Base-by-base conservation (phyloP, 37 sponge, comb jelly and placozoan species). In the Sycon ciliatum region DNA sequence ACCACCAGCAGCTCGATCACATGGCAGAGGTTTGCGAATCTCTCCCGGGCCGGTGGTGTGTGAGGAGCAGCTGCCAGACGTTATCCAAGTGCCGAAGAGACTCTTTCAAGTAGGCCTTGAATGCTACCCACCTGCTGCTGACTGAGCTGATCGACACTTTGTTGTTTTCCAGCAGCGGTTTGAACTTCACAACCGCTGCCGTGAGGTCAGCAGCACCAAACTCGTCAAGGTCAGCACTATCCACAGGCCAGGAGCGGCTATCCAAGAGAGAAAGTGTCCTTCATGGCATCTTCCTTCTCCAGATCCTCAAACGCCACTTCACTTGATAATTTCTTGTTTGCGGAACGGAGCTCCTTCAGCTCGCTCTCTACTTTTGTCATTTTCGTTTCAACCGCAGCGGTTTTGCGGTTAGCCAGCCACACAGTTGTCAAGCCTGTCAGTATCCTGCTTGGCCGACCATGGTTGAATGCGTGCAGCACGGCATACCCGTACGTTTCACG, bases 281-380 rank as follows among this genome's bases (percentile, higher is more conserved):
- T 71, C 62, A 71, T 61, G 64, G 49, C 31, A 38, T 57, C 58
- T 27, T 27, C 26, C 38, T 33, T 49, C 37, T 67, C 32, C 23
- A 71, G 63, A 32, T 71, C 73, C 38, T 71, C 63, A 53, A 71
- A 61, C 65, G 20, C n/a, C n/a, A n/a, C n/a, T n/a, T n/a, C n/a
- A n/a, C n/a, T n/a, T n/a, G n/a, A n/a, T n/a, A n/a, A n/a, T n/a
- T n/a, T n/a, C n/a, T n/a, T n/a, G n/a, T n/a, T n/a, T n/a, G n/a
- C n/a, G n/a, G n/a, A n/a, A n/a, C n/a, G n/a, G n/a, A n/a, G n/a
- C n/a, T n/a, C n/a, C n/a, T n/a, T n/a, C n/a, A n/a, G n/a, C n/a
- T n/a, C n/a, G n/a, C n/a, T n/a, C n/a, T n/a, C n/a, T n/a, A n/a
- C n/a, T n/a, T n/a, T n/a, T n/a, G n/a, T n/a, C n/a, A n/a, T n/a